These are phyloP conservation scores for Sitta europaea DNA, from an alignment of 2,113 vertebrate genomes.

Conservation along the genomic window DNA sequence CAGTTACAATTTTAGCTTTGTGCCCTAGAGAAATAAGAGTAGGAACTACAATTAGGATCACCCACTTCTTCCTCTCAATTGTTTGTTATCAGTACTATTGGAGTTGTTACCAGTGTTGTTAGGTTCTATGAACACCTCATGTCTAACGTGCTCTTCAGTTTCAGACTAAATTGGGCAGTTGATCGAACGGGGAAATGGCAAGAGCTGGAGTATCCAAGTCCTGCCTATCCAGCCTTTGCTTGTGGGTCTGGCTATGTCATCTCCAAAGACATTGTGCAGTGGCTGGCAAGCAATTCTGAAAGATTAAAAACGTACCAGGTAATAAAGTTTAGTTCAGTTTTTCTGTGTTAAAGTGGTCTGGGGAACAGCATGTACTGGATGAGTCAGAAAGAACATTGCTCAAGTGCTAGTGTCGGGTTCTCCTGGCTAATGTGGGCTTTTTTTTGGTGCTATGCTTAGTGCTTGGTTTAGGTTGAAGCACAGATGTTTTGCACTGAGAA, in stretches of 20 bases:
- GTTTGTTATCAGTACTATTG: background rate
- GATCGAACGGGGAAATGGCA: slow-evolving; percentile 97
- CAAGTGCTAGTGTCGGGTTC: background rate
- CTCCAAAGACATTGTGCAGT: slow-evolving; percentile 89
- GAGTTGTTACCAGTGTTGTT: background rate
- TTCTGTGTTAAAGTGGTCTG: background rate
- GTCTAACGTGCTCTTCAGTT: slow-evolving; percentile 75
- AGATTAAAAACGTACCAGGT: slow-evolving; percentile 95
- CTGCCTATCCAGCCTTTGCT: slow-evolving; percentile 93
- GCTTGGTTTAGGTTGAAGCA: background rate
- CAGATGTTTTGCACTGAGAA: background rate
- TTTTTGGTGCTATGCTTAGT: background rate
- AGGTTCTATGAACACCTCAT: background rate
- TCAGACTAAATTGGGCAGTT: slow-evolving; percentile 96
- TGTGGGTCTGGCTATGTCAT: slow-evolving; percentile 94
- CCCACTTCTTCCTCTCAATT: background rate
- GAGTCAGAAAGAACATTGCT: background rate
- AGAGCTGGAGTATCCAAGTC: slow-evolving; percentile 92
- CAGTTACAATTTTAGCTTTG: background rate
- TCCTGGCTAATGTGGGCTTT: background rate
- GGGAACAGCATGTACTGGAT: background rate
- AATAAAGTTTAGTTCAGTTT: background rate
- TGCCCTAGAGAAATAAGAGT: background rate
- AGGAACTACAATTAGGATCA: background rate
- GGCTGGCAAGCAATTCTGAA: slow-evolving; percentile 88